Percentiles rank a stretch among this genome's conserved stretches.
Conservation (phyloP, 2,113 vertebrate genomes). For the Nestor notabilis region DNA sequence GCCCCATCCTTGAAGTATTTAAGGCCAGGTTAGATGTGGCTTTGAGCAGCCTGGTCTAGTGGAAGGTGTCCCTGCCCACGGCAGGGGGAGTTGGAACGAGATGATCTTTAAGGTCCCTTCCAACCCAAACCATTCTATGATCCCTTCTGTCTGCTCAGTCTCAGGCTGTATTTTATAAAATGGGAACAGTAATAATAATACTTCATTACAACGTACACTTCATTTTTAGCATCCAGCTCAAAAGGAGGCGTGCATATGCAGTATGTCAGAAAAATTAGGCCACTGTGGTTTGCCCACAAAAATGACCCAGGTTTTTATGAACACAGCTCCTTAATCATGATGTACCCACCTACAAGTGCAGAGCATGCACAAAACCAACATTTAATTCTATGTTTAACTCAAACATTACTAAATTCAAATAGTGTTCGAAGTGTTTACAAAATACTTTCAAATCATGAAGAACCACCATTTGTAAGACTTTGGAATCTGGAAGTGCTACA, state of each 20-base stretch:
- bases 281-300: not conserved
- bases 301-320: not conserved
- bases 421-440: not conserved
- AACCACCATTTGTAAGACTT: not conserved
- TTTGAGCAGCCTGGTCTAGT: too few relatives aligned
- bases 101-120: not conserved
- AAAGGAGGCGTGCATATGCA: not conserved
- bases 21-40: too few relatives aligned
- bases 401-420: not conserved
- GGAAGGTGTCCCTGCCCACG: not conserved
- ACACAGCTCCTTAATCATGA: not conserved
- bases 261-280: not conserved
- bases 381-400: not conserved
- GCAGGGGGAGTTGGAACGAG: not conserved
- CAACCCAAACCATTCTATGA: not conserved
- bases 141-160: not conserved
- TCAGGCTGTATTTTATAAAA: not conserved
- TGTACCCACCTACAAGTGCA: not conserved
- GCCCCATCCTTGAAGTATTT: too few relatives aligned
- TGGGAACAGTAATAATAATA: not conserved
- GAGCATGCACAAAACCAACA: not conserved
- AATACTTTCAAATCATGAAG: not conserved
- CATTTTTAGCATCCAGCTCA: not conserved
- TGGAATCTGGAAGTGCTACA: not conserved
- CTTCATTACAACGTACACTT: not conserved